A percentile compares a stretch with the other conserved stretches of the same genome.
These are phyloP conservation scores for Ispidina picta DNA, from an alignment of 2,797 vertebrate species.

Conservation along the genomic window DNA sequence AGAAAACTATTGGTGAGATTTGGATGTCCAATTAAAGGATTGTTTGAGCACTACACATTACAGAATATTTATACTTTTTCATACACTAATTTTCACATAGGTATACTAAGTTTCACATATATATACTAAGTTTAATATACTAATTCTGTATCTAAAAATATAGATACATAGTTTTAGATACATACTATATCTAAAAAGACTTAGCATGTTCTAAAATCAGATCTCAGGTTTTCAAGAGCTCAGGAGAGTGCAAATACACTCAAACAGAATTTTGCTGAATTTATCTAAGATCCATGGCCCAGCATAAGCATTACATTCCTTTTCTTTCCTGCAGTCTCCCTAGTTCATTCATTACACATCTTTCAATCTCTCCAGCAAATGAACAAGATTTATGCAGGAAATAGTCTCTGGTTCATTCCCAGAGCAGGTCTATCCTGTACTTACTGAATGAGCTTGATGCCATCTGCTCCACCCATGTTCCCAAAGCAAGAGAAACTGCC, in stretches of 20 bases:
- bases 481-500: not conserved
- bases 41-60: not conserved
- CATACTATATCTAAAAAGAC: not conserved
- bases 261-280: not conserved
- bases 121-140: too few relatives aligned
- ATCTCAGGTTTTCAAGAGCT: not conserved
- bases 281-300: not conserved
- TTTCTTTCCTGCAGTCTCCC: not conserved
- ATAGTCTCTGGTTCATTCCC: not conserved
- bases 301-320: not conserved
- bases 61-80: not conserved
- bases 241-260: not conserved
- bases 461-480: not conserved
- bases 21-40: not conserved
- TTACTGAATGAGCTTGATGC: not conserved
- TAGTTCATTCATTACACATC: not conserved
- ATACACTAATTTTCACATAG: too few relatives aligned
- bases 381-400: not conserved
- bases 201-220: not conserved
- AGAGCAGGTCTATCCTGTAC: not conserved
- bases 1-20: not conserved
- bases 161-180: too few relatives aligned
- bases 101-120: too few relatives aligned
- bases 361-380: not conserved
- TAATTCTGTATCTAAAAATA: too few relatives aligned